A percentile compares a stretch with the other conserved stretches of the same genome.
phyloP scores from a whole-genome alignment of 2,888 invertebrate genomes.

The Leucania comma region DNA sequence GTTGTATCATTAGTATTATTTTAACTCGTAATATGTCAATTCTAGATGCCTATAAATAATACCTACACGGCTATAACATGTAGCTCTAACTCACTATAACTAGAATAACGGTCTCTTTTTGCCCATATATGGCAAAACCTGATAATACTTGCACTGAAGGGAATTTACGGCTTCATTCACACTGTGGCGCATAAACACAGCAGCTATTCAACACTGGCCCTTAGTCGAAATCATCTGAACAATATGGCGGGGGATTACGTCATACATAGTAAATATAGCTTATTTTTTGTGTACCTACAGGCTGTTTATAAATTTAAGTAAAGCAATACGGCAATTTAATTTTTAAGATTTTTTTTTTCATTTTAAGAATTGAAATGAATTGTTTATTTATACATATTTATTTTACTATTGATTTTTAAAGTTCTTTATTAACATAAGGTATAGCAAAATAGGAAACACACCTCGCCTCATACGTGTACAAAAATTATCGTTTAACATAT shows the following conservation, averaged over 20 bases:
- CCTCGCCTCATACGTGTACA: too few species aligned
- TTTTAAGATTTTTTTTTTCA: too few species aligned
- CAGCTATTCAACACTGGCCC: slow-evolving; percentile 36
- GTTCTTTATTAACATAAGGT: too few species aligned
- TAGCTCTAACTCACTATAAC: slow-evolving; percentile 40
- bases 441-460: too few species aligned
- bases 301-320: not conserved
- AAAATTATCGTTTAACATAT: too few species aligned
- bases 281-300: not conserved
- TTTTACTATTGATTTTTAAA: too few species aligned
- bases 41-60: slow-evolving; percentile 18
- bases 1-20: not conserved
- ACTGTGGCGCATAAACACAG: slow-evolving; percentile 41
- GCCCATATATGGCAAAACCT: slow-evolving; percentile 35
- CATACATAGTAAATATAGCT: slow-evolving; percentile 16
- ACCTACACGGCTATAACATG: slow-evolving; percentile 12
- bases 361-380: too few species aligned
- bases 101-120: slow-evolving; percentile 47
- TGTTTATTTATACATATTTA: too few species aligned
- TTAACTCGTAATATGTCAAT: not conserved
- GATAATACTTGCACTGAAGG: slow-evolving; percentile 42
- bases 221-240: slow-evolving; percentile 47
- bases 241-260: slow-evolving; percentile 30
- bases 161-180: slow-evolving; percentile 59
- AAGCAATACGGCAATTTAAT: too few species aligned